phyloP scores from a whole-genome alignment of 2,888 invertebrate species.

The Cheilosia urbana region DNA sequence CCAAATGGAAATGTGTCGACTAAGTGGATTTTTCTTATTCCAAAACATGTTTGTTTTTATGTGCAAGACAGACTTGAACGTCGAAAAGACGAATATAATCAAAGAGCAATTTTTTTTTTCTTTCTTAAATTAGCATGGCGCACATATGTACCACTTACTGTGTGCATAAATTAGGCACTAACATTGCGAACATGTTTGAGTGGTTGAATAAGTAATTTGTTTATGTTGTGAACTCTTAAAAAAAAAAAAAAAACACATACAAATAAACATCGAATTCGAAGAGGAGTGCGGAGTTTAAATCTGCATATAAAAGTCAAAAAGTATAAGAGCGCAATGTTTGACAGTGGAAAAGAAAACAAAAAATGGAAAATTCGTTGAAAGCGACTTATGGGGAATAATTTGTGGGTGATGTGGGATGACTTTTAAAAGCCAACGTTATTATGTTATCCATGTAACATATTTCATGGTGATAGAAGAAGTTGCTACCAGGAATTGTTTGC shows the following conservation, averaged over 20 bases:
- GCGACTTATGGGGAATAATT: no score
- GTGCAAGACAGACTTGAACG: slow-evolving; percentile 19
- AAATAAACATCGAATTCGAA: slow-evolving; percentile 8
- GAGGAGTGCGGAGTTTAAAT: no score
- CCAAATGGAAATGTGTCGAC: slow-evolving; percentile 36
- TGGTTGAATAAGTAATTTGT: slow-evolving; percentile 50
- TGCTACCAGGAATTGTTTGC: no score
- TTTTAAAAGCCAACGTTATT: no score
- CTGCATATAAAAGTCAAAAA: no score
- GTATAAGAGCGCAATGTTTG: no score
- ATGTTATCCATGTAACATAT: no score
- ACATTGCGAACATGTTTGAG: slow-evolving; percentile 27
- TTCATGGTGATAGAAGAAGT: no score
- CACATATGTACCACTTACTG: slow-evolving; percentile 35
- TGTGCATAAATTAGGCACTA: slow-evolving; percentile 37
- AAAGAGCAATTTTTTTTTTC: slow-evolving; percentile 1
- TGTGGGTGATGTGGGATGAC: no score
- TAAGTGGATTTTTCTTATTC: slow-evolving; percentile 48
- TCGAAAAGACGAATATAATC: slow-evolving; percentile 20
- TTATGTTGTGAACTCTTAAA: slow-evolving; percentile 28
- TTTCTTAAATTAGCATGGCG: neutral
- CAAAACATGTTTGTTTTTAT: slow-evolving; percentile 39
- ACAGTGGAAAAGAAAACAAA: no score
- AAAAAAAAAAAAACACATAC: slow-evolving; percentile 11
- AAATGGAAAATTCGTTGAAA: no score